Conservation (phyloP, 2,888 invertebrate genomes). For the Coenonympha glycerion region DNA sequence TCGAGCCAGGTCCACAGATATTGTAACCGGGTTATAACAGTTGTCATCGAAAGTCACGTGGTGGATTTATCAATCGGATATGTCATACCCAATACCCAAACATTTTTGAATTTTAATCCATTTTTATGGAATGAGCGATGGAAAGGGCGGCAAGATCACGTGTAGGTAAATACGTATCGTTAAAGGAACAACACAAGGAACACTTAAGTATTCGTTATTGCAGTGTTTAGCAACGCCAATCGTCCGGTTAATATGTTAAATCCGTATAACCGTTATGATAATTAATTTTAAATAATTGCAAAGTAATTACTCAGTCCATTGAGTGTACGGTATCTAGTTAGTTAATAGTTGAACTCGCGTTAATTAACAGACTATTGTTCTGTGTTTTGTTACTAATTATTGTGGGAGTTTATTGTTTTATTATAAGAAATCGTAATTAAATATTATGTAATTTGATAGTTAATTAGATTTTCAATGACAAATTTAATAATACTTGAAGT, state of each 20-base stretch:
- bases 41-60: too few relatives aligned
- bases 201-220: too few relatives aligned
- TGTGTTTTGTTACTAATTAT: not conserved
- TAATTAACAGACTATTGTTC: constrained; percentile 2
- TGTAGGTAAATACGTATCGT: too few relatives aligned
- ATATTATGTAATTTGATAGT: not conserved
- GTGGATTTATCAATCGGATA: too few relatives aligned
- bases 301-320: not conserved
- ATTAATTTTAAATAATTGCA: not conserved
- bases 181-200: too few relatives aligned
- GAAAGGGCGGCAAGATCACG: too few relatives aligned
- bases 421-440: not conserved
- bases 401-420: not conserved
- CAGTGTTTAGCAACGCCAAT: not conserved
- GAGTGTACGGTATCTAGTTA: not conserved
- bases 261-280: too few relatives aligned
- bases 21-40: too few relatives aligned
- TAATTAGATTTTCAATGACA: not conserved
- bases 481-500: not conserved
- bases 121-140: too few relatives aligned
- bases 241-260: not conserved
- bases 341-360: not conserved
- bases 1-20: too few relatives aligned
- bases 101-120: too few relatives aligned
- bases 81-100: too few relatives aligned